Evolutionary conservation across 92 coral and sea anemone genomes (phyloP), one percentile per base, ranked within the genome.

Genomic region (Palythoa caribaeorum): DNA sequence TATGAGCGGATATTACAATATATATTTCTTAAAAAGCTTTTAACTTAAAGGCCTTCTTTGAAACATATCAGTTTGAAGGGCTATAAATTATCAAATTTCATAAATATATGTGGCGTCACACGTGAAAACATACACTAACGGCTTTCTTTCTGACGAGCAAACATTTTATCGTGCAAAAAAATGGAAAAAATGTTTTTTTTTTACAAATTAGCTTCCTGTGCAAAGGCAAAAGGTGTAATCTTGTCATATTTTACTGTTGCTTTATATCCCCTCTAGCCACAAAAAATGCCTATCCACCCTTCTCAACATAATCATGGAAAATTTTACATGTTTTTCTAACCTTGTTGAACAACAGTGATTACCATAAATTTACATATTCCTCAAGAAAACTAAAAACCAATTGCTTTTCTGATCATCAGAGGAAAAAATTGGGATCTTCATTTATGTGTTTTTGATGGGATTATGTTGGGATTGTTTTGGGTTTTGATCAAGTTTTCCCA

Each of bases 231-330:
- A 50, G 69, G 69, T 54, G 69, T 28, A 55, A 78, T 54, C 70
- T 54, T 54, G 47, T 78, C 68, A 54, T 35, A 54, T 78, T 54
- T 78, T 78, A 54, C 69, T 20, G 69, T 78, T 78, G 69, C 35
- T 78, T 78, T 78, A 78, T 51, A 53, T 78, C 83, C 50, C 83
- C 69, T 78, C 69, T 78, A 78, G 83, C 83, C 51, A 78, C 20
- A 55, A 78, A 78, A 77, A 77, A 54, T 40, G 55, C n/a, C 16
- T 78, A 78, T 36, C 47, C 20, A 54, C 83, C 70, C 70, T 78
- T 28, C 83, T 59, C 70, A 78, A 78, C 38, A 54, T 54, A 35
- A 54, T 54, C 65, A 77, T 77, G 83, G 68, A 77, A 53, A 40
- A 77, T 21, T 76, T 77, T 55, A 2, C 69, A 54, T n/a, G 66